Percentiles rank a stretch among this genome's conserved stretches.
Evolutionary conservation across 1,140 invertebrate genomes (phyloP).

Genomic region (Pachyrhynchus sulphureomaculatus): DNA sequence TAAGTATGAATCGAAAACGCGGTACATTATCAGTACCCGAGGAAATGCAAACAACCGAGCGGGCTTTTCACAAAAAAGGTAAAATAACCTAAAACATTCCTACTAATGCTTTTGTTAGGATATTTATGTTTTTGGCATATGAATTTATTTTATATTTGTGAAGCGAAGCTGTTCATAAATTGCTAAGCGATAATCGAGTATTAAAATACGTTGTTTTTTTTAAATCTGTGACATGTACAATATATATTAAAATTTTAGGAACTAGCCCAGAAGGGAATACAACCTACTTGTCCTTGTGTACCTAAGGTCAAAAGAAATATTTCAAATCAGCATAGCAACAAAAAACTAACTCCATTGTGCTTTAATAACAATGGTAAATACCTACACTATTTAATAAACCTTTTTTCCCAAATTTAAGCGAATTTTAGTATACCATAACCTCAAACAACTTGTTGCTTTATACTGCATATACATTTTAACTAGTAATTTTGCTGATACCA

Average conservation of each 20-base stretch:
- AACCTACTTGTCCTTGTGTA: slow-evolving; percentile 21
- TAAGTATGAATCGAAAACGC: slow-evolving; percentile 25
- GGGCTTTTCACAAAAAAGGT: slow-evolving; percentile 32
- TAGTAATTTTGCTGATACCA: too few relatives aligned
- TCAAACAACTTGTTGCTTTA: slow-evolving; percentile 1
- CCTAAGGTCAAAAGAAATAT: slow-evolving; percentile 25
- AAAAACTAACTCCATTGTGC: slow-evolving; percentile 22
- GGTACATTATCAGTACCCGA: slow-evolving; percentile 13
- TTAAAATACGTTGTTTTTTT: too few relatives aligned
- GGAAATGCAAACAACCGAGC: slow-evolving; percentile 25
- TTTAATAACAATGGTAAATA: slow-evolving; percentile 29
- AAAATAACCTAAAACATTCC: too few relatives aligned
- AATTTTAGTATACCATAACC: slow-evolving; percentile 3
- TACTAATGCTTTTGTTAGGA: too few relatives aligned
- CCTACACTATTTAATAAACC: too few relatives aligned
- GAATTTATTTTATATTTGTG: too few relatives aligned
- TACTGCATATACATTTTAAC: too few relatives aligned
- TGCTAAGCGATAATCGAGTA: too few relatives aligned
- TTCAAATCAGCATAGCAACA: background rate
- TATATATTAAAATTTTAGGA: too few relatives aligned
- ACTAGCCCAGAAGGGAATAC: slow-evolving; percentile 24
- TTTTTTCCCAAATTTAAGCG: background rate
- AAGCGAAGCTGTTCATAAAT: too few relatives aligned
- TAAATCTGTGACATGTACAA: too few relatives aligned
- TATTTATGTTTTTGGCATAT: too few relatives aligned